Evolutionary conservation across 2,888 invertebrate genomes (phyloP), one percentile per base, ranked within the genome.

Genomic region (Cephus pygmeus): DNA sequence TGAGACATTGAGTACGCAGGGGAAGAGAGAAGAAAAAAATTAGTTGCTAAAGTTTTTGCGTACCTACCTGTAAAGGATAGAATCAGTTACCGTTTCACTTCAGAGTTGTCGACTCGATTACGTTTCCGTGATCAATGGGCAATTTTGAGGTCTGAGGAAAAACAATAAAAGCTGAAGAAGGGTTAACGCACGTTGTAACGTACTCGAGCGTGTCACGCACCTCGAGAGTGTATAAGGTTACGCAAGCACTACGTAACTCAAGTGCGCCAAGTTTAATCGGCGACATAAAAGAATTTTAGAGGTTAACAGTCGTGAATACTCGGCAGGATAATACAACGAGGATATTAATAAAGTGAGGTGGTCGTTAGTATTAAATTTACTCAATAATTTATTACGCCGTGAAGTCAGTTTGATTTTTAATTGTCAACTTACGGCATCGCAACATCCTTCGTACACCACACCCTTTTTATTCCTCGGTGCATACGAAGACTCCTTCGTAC

Each of bases 401-500:
- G 23, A 23, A 56, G 23, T 15, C 9, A 56, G 0, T 23, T 56
- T 23, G 23, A 23, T 9, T 56, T 56, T 56, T 23, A 23, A 56
- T 15, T 56, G 56, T 15, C 40, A 15, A 15, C 9, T 56, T 56
- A 56, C 56, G 56, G 9, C 56, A 9, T 9, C 56, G 23, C 23
- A 23, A 9, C 3, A 30, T 30, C 31, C 35, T 12, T 35, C 71
- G 71, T 3, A 71, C 71, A 71, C 71, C 71, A 71, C 71, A 71
- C 71, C 71, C 71, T 71, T 71, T 71, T 71, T 23, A 56, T 71
- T 71, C 31, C 15, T 33, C 4, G 12, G 31, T 33, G 71, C 33
- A 71, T 33, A 33, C 71, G 71, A 71, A 71, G 71, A 15, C 71
- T 71, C 71, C 71, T 71, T 71, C 71, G 31, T 71, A 30, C 71